Conservation (phyloP, 2,113 vertebrate species). For the Otocyon megalotis region DNA sequence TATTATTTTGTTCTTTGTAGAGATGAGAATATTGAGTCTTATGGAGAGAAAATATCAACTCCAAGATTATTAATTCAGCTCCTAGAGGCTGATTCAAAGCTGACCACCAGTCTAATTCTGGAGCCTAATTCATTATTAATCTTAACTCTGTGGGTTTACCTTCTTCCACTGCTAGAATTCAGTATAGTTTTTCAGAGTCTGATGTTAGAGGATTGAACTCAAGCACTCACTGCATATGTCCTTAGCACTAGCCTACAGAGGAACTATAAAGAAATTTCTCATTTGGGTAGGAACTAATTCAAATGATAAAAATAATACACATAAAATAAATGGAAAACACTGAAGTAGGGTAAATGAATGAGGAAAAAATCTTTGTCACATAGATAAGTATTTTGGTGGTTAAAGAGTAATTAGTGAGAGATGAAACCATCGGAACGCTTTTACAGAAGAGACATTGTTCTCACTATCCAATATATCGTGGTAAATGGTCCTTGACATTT, state of each 20-base stretch:
- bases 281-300: not conserved
- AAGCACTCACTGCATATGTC: not conserved
- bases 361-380: not conserved
- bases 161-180: not conserved
- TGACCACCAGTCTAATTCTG: not conserved
- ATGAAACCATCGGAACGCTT: not conserved
- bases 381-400: not conserved
- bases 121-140: not conserved
- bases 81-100: not conserved
- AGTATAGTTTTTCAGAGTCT: not conserved
- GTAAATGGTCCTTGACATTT: not conserved
- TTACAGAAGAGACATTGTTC: not conserved
- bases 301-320: not conserved
- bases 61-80: not conserved
- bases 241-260: not conserved
- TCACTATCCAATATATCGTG: not conserved
- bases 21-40: not conserved
- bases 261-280: not conserved
- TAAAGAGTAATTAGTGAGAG: not conserved
- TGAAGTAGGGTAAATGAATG: not conserved
- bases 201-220: not conserved
- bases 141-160: not conserved
- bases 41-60: not conserved
- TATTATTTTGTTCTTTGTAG: not conserved
- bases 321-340: constrained; percentile 3